phyloP scores from a whole-genome alignment of 1,140 invertebrate genomes.

The Drosophila tristis region DNA sequence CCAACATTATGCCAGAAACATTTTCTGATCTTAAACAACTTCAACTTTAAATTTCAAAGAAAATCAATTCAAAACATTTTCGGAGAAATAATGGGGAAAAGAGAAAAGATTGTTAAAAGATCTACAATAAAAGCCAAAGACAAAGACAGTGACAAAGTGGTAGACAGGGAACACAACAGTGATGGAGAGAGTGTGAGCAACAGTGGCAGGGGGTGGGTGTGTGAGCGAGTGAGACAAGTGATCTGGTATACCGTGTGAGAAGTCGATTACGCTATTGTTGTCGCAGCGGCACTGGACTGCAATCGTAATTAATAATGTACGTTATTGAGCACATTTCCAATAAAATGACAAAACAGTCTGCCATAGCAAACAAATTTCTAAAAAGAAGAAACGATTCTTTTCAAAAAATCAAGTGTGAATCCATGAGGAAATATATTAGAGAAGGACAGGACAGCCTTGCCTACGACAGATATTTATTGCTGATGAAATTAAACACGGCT shows the following conservation, averaged over 20 bases:
- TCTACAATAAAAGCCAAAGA: constrained; percentile 3
- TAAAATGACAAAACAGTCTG: constrained; percentile 5
- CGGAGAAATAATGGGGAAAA: not conserved
- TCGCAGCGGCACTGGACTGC: constrained; percentile 21
- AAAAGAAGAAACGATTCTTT: constrained; percentile 16
- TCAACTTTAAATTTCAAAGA: too few species aligned
- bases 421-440: too few species aligned
- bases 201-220: constrained; percentile 6
- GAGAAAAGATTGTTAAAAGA: constrained; percentile 19
- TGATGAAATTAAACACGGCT: constrained; percentile 20
- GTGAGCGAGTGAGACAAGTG: constrained; percentile 7
- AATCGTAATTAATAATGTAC: constrained; percentile 53
- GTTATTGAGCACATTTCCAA: constrained; percentile 12
- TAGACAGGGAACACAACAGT: too few species aligned
- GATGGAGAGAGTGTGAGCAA: too few species aligned
- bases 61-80: not conserved
- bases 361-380: constrained; percentile 24
- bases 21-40: too few species aligned
- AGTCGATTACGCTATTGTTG: constrained; percentile 28
- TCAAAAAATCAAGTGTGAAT: constrained; percentile 17
- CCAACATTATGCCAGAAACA: too few species aligned
- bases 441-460: too few species aligned
- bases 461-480: constrained; percentile 10
- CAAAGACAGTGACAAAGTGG: not conserved
- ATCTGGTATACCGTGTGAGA: constrained; percentile 29